Conservation (phyloP, 2,797 vertebrate species). For the Diglossa cyanea region DNA sequence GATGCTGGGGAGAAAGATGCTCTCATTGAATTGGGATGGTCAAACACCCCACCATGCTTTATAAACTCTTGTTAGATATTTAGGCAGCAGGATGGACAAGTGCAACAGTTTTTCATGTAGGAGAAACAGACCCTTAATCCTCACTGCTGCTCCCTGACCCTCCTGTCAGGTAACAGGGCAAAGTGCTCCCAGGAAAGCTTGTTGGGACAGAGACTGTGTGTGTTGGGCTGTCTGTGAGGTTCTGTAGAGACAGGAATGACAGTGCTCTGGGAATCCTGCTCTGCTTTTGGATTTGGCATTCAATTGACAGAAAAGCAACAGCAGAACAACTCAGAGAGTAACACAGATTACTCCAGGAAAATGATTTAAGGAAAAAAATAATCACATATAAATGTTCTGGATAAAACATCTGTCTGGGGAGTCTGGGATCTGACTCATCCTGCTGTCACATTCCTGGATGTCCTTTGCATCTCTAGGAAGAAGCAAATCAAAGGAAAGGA, state of each 20-base stretch:
- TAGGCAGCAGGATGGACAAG: neutral
- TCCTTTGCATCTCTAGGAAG: neutral
- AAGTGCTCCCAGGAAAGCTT: neutral
- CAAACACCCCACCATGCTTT: accelerated
- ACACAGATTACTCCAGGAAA: neutral
- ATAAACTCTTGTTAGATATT: accelerated
- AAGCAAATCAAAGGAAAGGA: neutral
- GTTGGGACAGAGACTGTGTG: neutral
- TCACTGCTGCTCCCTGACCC: neutral
- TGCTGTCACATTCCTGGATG: neutral
- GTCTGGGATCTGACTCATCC: neutral
- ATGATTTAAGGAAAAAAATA: accelerated
- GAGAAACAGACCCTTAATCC: neutral
- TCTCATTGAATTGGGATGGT: neutral
- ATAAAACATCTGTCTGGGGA: neutral
- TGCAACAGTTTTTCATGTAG: accelerated
- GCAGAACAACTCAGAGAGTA: neutral
- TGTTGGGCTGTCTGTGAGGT: accelerated
- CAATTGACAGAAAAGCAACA: neutral
- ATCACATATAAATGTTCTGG: neutral
- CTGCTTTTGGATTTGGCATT: neutral
- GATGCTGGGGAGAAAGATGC: neutral
- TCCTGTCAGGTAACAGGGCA: neutral
- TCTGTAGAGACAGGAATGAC: neutral
- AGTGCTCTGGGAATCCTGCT: neutral